Base-by-base conservation (phyloP, 1,140 invertebrate species). In the Sogatella furcifera region DNA sequence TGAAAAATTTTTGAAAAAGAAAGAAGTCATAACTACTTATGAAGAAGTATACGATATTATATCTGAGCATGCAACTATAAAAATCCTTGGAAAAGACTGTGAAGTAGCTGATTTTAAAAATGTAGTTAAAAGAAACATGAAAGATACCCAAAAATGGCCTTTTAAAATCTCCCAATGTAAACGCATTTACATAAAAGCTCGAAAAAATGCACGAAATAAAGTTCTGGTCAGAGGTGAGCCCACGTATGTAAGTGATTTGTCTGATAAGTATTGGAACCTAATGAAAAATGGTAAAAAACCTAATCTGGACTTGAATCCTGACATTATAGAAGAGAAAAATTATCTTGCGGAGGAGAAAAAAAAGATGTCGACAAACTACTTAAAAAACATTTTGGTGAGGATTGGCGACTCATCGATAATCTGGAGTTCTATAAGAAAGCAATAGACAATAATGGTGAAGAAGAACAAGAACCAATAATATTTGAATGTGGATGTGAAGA, bases 1-100 rank as follows among this genome's bases (percentile, higher is more conserved):
- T 42, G 41, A 42, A 54, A 69, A 67, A 64, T 22, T 28, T 38
- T 43, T 68, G 38, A 66, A 63, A 60, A 67, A 59, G 42, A 64
- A 63, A 57, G 61, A 67, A 53, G 65, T 60, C 14, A 64, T 70
- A 34, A 21, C 31, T 55, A 56, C 49, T 22, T 44, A 59, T n/a
- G 42, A 52, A 38, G 44, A 59, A 6, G 59, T 59, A 42, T 38
- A 52, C 21, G 46, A 65, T 19, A 34, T 64, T 31, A 62, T 64
- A 19, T 44, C 24, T 46, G 17, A 62, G 17, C 22, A 54, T 54
- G 62, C 60, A 34, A 55, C 59, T 17, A 52, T 61, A 19, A 57
- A 57, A 21, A 28, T 41, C 28, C 55, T 66, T 28, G 57, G 41
- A 13, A 57, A 53, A 43, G 49, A 46, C n/a, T 44, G 19, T 15